Conservation (phyloP, 1,140 invertebrate genomes). For the Diachasma alloeum region DNA sequence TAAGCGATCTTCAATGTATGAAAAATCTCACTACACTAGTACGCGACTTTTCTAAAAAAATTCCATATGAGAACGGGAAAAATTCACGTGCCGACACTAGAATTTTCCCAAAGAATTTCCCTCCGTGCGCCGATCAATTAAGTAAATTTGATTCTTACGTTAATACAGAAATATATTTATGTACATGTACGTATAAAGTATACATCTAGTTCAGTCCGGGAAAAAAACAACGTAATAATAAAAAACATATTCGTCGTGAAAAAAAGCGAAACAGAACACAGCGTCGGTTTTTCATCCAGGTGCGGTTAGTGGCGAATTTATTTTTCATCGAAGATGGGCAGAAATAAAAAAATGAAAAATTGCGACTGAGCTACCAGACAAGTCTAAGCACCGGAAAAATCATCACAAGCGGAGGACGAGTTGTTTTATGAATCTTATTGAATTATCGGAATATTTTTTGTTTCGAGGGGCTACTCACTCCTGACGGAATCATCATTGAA, state of each 20-base stretch:
- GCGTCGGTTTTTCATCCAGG: neutral
- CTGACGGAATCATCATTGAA: too few species aligned
- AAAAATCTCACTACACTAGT: too few species aligned
- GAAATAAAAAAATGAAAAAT: slow-evolving; percentile 29
- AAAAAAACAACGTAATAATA: neutral
- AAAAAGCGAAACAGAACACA: slow-evolving; percentile 12
- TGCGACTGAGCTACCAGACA: slow-evolving; percentile 34
- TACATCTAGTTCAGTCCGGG: slow-evolving; percentile 11
- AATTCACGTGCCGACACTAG: too few species aligned
- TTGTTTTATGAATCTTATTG: slow-evolving; percentile 14
- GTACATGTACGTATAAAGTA: slow-evolving; percentile 20
- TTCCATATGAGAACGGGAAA: too few species aligned
- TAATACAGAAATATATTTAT: slow-evolving; percentile 20
- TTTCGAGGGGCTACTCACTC: neutral
- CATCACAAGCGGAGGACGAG: slow-evolving; percentile 29
- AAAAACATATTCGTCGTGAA: neutral
- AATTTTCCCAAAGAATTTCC: too few species aligned
- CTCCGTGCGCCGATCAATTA: neutral
- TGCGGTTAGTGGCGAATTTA: neutral
- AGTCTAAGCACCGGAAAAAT: slow-evolving; percentile 12
- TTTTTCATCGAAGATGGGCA: slow-evolving; percentile 24
- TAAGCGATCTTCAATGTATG: too few species aligned
- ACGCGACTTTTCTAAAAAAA: too few species aligned
- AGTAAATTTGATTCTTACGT: slow-evolving; percentile 5
- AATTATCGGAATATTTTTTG: neutral